A percentile compares a stretch with the other conserved stretches of the same genome.
These are phyloP conservation scores for Ceratosolen solmsi DNA, from an alignment of 1,140 invertebrate genomes.

Conservation along the genomic window DNA sequence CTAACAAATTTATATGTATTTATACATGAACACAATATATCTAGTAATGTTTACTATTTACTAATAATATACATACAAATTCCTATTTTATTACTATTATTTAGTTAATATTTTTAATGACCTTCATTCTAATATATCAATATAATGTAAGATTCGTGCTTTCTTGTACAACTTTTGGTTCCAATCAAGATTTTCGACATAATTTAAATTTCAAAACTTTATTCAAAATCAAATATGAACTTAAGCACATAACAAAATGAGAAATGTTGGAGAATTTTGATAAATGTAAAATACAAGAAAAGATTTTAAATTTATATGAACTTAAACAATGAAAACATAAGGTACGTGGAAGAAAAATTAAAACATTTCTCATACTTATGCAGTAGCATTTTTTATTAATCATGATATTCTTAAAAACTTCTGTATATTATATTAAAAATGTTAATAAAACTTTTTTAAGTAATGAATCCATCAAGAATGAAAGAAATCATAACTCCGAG, in stretches of 20 bases:
- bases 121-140: not conserved
- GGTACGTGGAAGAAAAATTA: not conserved
- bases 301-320: not conserved
- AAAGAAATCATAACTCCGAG: no score
- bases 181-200: slow-evolving; percentile 16
- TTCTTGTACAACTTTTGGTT: not conserved
- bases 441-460: no score
- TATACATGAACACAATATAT: no score
- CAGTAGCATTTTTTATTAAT: no score
- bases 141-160: not conserved
- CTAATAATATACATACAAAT: no score
- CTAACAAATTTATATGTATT: no score
- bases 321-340: not conserved
- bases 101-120: not conserved
- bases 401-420: no score
- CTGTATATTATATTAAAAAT: no score
- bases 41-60: no score
- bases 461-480: no score
- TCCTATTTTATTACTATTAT: not conserved
- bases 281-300: not conserved
- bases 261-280: not conserved
- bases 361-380: not conserved
- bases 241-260: not conserved
- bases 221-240: not conserved
- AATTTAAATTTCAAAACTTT: slow-evolving; percentile 17